Percentiles rank a stretch among this genome's conserved stretches.
Conservation (phyloP, 2,113 vertebrate species). For the Malurus elegans region DNA sequence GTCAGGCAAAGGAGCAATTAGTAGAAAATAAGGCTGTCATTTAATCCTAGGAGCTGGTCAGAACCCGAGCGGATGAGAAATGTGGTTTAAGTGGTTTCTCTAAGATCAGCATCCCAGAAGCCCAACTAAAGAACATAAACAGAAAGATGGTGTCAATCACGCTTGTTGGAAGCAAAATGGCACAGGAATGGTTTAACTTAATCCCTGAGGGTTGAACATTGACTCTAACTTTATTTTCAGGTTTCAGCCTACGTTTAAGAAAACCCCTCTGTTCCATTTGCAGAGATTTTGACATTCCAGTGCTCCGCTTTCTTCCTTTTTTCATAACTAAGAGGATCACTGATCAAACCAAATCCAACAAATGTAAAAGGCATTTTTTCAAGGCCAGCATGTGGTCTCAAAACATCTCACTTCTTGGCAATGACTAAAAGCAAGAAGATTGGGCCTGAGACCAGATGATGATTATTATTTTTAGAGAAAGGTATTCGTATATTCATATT, state of each 20-base stretch:
- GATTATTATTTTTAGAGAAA: slow-evolving; percentile 34
- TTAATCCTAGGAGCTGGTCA: slow-evolving; percentile 43
- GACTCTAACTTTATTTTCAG: not conserved
- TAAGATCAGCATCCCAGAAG: slow-evolving; percentile 46
- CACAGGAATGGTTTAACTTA: slow-evolving; percentile 4
- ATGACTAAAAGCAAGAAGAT: not conserved
- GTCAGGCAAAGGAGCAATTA: slow-evolving; percentile 34
- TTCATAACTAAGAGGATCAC: not conserved
- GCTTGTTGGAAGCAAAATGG: not conserved
- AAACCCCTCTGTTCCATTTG: not conserved
- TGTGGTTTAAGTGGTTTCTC: slow-evolving; percentile 55
- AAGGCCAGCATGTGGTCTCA: slow-evolving; percentile 2
- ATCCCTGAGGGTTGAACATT: not conserved
- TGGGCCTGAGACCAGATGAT: not conserved
- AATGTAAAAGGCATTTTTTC: slow-evolving; percentile 11
- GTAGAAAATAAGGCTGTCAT: slow-evolving; percentile 61
- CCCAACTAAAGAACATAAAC: slow-evolving; percentile 46
- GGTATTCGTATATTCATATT: slow-evolving; percentile 7
- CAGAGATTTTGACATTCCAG: not conserved
- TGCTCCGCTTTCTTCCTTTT: slow-evolving; percentile 26
- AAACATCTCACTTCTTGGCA: slow-evolving; percentile 32
- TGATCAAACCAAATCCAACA: slow-evolving; percentile 23
- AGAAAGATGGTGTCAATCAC: slow-evolving; percentile 21
- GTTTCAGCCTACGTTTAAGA: slow-evolving; percentile 12
- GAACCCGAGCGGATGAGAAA: slow-evolving; percentile 31